phyloP scores from a whole-genome alignment of 2,113 vertebrate species.

The Notothenia coriiceps region DNA sequence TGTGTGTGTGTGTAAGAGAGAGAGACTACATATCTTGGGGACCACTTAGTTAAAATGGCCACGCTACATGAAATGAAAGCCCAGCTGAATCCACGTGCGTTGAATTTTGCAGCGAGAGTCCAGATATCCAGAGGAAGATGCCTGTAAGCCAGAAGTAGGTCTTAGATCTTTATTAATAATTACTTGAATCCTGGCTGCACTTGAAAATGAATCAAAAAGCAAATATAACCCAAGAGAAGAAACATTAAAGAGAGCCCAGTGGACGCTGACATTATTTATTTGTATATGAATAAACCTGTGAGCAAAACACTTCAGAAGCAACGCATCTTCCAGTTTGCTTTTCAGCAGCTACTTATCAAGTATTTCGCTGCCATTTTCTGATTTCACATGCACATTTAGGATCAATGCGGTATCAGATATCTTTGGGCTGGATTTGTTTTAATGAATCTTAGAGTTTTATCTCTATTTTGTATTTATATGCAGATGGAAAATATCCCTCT shows the following conservation, averaged over 20 bases:
- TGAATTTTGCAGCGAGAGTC: constrained; percentile 26
- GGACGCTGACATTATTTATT: constrained; percentile 12
- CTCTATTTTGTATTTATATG: neutral
- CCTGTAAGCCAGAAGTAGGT: constrained; percentile 18
- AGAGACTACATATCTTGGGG: constrained; percentile 24
- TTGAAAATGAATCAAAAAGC: constrained; percentile 51
- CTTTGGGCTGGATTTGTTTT: neutral
- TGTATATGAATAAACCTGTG: constrained; percentile 8
- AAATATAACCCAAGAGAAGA: constrained; percentile 36
- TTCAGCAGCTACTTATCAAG: neutral
- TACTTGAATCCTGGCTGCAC: constrained; percentile 37
- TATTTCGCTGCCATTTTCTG: neutral
- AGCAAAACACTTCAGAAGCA: constrained; percentile 16
- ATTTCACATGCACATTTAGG: neutral
- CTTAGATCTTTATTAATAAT: constrained; percentile 53
- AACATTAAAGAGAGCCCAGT: constrained; percentile 30
- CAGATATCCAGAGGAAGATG: constrained; percentile 22
- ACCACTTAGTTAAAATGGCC: constrained; percentile 51
- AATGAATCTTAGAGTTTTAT: neutral
- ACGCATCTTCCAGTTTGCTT: neutral
- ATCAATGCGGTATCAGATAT: neutral
- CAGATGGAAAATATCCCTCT: neutral
- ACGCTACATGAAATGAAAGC: constrained; percentile 23
- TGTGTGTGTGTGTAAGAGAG: constrained; percentile 8
- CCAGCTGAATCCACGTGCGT: neutral